Base-by-base conservation (phyloP, 2,797 vertebrate species). In the Myripristis jacobus region DNA sequence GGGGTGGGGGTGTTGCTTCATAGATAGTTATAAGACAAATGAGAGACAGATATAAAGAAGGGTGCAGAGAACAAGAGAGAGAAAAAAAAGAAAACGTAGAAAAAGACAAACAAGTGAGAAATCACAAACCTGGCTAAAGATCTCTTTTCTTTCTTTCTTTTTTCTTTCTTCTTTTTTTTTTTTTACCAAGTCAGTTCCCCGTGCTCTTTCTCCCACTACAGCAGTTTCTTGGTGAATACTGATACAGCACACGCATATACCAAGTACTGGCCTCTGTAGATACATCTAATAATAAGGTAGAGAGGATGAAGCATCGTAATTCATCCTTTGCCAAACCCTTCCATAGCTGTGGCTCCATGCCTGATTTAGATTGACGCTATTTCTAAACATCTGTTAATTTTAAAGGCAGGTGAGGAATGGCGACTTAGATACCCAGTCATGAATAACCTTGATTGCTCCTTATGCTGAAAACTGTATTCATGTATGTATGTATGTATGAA, bases 221-320 rank as follows among this genome's bases (percentile, higher is more conserved):
- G 70, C 71, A 66, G 79, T 58, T 80, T 83, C 41, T 63, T 22
- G 19, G 48, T 80, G 82, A 89, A 87, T 81, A 85, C 77, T 79
- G 77, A 85, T 80, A 64, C 44, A 71, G 57, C 44, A 36, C 59
- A 63, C 47, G 66, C 44, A 29, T 1, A 25, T 6, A 80, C 47
- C 62, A 51, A 79, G 43, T 52, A 44, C 59, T 65, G 70, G 65
- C 64, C 58, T 81, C 74, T 80, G 53, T 41, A 66, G 62, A 47
- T 66, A 67, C 29, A 59, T 62, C 48, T 58, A 22, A 66, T 54
- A 65, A 36, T 48, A 71, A 47, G 69, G 22, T 66, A 69, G 29
- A 59, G 12, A 60, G 55, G 46, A 72, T 46, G n/a, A 21, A 16
- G 41, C 16, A 55, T 65, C 76, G 77, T 65, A 65, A 64, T 56